Conservation (phyloP, 2,113 vertebrate species). For the Hippocampus guttulatus region DNA sequence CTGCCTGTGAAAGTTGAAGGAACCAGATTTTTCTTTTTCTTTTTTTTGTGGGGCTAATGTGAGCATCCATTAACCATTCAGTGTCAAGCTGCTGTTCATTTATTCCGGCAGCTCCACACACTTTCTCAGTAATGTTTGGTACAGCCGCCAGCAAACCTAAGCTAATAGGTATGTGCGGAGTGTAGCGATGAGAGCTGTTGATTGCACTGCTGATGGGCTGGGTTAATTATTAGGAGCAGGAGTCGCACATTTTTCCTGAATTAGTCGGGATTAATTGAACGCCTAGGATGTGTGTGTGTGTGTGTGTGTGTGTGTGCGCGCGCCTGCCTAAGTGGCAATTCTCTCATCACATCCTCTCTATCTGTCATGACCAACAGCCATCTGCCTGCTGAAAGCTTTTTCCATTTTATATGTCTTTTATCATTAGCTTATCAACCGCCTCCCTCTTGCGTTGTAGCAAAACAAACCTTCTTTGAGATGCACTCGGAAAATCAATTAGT, state of each 20-base stretch:
- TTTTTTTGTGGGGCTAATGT: slow-evolving; percentile 8
- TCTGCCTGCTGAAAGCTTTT: slow-evolving; percentile 53
- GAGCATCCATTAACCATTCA: slow-evolving; percentile 41
- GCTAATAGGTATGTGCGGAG: slow-evolving; percentile 42
- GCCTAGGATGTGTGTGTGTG: slow-evolving; percentile 33
- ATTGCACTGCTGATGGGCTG: slow-evolving; percentile 54
- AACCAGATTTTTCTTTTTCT: neutral
- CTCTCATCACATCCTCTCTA: slow-evolving; percentile 41
- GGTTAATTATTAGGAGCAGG: slow-evolving; percentile 58
- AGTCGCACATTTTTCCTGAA: slow-evolving; percentile 47
- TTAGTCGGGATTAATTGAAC: slow-evolving; percentile 63
- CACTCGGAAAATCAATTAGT: slow-evolving; percentile 71
- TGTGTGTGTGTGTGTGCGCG: slow-evolving; percentile 45
- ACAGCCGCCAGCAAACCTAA: slow-evolving; percentile 17
- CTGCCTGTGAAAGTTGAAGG: neutral
- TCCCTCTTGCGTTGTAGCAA: slow-evolving; percentile 37
- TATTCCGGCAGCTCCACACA: neutral
- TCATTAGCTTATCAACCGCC: slow-evolving; percentile 57
- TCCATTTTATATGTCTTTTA: slow-evolving; percentile 49
- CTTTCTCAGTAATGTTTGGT: slow-evolving; percentile 6
- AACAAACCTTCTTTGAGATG: slow-evolving; percentile 59
- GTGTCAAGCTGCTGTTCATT: slow-evolving; percentile 7
- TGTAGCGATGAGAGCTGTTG: slow-evolving; percentile 53
- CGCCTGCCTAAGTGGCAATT: slow-evolving; percentile 55
- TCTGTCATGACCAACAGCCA: slow-evolving; percentile 47